These are phyloP conservation scores for Protosalanx chinensis DNA, from an alignment of 2,797 vertebrate genomes.

Conservation along the genomic window DNA sequence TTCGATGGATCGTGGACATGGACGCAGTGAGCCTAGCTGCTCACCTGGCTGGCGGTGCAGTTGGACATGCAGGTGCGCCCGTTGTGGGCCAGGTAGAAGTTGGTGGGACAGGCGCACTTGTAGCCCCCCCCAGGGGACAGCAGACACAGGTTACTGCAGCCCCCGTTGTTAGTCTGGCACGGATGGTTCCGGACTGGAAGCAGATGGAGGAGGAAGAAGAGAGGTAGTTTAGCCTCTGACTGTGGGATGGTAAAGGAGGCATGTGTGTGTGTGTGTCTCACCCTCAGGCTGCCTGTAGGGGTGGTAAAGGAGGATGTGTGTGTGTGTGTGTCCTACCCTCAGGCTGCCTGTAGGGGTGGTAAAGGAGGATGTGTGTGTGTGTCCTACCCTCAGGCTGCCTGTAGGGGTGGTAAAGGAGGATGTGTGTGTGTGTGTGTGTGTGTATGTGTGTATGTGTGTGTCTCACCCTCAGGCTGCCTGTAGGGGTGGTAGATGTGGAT, in stretches of 20 bases:
- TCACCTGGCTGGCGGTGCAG: constrained; percentile 96
- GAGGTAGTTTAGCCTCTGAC: background rate
- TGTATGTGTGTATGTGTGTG: background rate
- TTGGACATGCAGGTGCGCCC: constrained; percentile 94
- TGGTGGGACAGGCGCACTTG: constrained; percentile 79
- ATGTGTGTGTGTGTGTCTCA: too few species aligned
- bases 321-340: too few species aligned
- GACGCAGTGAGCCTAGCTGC: background rate
- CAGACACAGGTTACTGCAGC: constrained; percentile 87
- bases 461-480: constrained; percentile 65
- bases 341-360: too few species aligned
- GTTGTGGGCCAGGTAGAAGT: constrained; percentile 84
- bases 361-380: too few species aligned
- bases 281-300: too few species aligned
- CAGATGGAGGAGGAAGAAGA: background rate
- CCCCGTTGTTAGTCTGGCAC: constrained; percentile 81
- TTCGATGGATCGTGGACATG: background rate
- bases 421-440: background rate
- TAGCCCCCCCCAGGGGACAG: constrained; percentile 78
- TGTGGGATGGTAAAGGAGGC: background rate
- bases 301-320: too few species aligned
- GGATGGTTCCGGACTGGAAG: constrained; percentile 77
- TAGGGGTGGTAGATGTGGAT: constrained; percentile 79
- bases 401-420: background rate
- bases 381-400: too few species aligned